Conservation (phyloP, 2,797 vertebrate genomes). For the Gila robusta region DNA sequence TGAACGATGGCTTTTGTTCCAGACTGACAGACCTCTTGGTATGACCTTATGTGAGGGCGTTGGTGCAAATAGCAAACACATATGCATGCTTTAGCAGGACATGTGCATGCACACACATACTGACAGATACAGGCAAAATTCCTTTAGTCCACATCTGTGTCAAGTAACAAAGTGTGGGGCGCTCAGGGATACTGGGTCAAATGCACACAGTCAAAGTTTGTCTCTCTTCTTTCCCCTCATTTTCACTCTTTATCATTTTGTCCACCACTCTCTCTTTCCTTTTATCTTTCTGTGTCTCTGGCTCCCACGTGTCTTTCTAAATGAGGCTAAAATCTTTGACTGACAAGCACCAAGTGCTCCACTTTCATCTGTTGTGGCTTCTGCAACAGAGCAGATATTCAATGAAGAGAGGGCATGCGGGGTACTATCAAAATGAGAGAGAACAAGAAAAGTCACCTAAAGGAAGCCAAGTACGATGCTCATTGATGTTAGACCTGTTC, state of each 20-base stretch:
- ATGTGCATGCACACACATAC: constrained; percentile 28
- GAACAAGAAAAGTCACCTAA: background rate
- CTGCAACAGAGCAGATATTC: constrained; percentile 46
- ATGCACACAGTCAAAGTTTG: background rate
- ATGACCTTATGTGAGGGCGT: constrained; percentile 77
- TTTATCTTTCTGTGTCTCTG: constrained; percentile 55
- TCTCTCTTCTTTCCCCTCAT: constrained; percentile 7
- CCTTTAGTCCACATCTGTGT: constrained; percentile 42
- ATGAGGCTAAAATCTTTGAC: constrained; percentile 74
- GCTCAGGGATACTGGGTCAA: background rate
- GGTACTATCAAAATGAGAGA: background rate
- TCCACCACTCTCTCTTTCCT: constrained; percentile 60
- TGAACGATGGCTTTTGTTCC: constrained; percentile 82
- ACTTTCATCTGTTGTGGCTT: constrained; percentile 69
- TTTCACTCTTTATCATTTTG: constrained; percentile 62
- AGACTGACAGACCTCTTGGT: constrained; percentile 75
- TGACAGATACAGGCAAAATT: constrained; percentile 48
- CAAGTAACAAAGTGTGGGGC: background rate
- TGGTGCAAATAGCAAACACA: constrained; percentile 63
- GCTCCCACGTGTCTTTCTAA: constrained; percentile 61
- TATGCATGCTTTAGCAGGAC: constrained; percentile 51
- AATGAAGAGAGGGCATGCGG: background rate
- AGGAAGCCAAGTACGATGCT: background rate
- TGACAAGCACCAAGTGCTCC: constrained; percentile 80
- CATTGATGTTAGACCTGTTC: background rate